Evolutionary conservation across 2,888 invertebrate species (phyloP), one percentile per base, ranked within the genome.

Genomic region (Dusona sp.): DNA sequence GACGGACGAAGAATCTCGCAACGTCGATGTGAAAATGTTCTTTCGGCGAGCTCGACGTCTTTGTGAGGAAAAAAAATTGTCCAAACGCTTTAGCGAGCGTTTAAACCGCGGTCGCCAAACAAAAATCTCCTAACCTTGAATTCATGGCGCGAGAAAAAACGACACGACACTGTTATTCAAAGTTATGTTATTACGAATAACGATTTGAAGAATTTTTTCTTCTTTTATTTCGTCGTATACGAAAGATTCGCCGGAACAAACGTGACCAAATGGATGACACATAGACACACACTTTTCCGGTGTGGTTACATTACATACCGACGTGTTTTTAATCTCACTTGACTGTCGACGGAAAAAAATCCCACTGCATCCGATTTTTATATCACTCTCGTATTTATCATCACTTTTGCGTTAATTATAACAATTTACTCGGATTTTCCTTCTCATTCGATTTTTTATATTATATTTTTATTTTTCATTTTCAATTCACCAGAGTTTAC

Each of bases 281-380:
- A 67, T 38, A 36, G 2, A 36, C 33, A 13, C 38, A 67, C 67
- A 67, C 67, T 67, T 72, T 51, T 51, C 72, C 51, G 72, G 29
- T 51, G 51, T 36, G 29, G 72, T 72, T 72, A 38, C 48, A 48
- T 51, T 51, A 45, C 54, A 57, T 36, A 57, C 16, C 38, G 73
- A 70, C 45, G 45, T 22, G 22, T 45, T 51, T 64, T 64, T 25
- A 13, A 73, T 73, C 73, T 33, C 54, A 36, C 36, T 73, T 54
- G 70, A 75, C 64, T 64, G 64, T 65, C 51, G 36, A 33, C 29
- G 36, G 42, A 77, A 77, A 77, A 75, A 77, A 61, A 54, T 54
- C 54, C 36, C 45, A 65, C 64, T 77, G 54, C 61, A 77, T 77
- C 77, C 77, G 77, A 65, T 61, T 38, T 54, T 29, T 36, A 36